phyloP scores from a whole-genome alignment of 2,888 invertebrate genomes.

The Hypolimnas misippus region DNA sequence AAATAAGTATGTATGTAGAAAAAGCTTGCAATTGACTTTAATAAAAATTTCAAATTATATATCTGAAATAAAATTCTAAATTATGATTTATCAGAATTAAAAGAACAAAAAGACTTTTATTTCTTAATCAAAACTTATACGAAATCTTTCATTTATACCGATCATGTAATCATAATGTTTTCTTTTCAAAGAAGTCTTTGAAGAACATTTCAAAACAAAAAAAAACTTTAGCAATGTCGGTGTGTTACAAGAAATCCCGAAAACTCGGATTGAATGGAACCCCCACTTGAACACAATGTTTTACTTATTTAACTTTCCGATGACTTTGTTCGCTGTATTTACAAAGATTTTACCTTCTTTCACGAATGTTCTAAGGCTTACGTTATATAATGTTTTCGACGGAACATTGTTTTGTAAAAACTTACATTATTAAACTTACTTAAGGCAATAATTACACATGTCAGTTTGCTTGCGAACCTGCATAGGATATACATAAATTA shows the following conservation, averaged over 20 bases:
- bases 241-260: slow-evolving; percentile 4
- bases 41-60: too few relatives aligned
- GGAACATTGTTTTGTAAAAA: background rate
- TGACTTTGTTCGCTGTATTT: slow-evolving; percentile 19
- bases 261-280: slow-evolving; percentile 20
- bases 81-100: too few relatives aligned
- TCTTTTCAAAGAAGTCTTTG: background rate
- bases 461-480: too few relatives aligned
- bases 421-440: background rate
- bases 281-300: slow-evolving; percentile 15
- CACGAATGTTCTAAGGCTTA: slow-evolving; percentile 14
- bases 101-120: too few relatives aligned
- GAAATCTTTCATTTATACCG: too few relatives aligned
- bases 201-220: background rate
- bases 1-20: too few relatives aligned
- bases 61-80: too few relatives aligned
- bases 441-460: background rate
- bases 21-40: too few relatives aligned
- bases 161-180: background rate
- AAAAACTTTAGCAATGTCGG: slow-evolving; percentile 1
- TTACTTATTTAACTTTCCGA: slow-evolving; percentile 23
- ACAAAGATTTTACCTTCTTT: slow-evolving; percentile 19
- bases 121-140: too few relatives aligned
- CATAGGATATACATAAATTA: background rate
- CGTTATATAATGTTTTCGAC: slow-evolving; percentile 16